phyloP scores from a whole-genome alignment of 2,888 invertebrate genomes.

The Gymnosoma rotundatum region DNA sequence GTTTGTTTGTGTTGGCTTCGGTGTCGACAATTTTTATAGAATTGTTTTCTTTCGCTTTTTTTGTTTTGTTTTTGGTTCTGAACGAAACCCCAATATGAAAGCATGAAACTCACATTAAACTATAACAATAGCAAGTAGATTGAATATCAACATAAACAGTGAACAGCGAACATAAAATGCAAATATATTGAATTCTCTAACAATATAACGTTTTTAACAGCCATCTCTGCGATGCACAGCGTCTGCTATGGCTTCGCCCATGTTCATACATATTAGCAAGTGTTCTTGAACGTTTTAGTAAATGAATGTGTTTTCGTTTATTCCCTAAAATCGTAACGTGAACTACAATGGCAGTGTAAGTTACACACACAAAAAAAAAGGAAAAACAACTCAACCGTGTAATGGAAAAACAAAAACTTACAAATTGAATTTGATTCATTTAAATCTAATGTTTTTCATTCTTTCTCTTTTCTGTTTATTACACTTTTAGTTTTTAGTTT shows the following conservation, averaged over 20 bases:
- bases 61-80: not conserved
- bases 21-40: no score
- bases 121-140: not conserved
- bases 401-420: slow-evolving; percentile 71
- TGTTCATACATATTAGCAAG: no score
- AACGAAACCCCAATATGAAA: slow-evolving; percentile 4
- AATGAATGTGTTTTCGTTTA: no score
- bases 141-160: not conserved
- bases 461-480: not conserved
- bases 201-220: not conserved
- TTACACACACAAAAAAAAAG: not conserved
- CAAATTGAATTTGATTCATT: slow-evolving; percentile 81
- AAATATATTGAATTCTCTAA: not conserved
- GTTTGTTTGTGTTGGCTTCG: no score
- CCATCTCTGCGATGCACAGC: slow-evolving; percentile 17
- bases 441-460: slow-evolving; percentile 77
- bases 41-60: no score
- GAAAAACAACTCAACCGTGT: slow-evolving; percentile 52
- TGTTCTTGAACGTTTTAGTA: no score
- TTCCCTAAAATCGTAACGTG: not conserved
- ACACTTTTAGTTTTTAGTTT: not conserved
- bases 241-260: not conserved
- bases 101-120: slow-evolving; percentile 24
- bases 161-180: not conserved
- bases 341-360: slow-evolving; percentile 23